These are phyloP conservation scores for Xiphophorus birchmanni DNA, from an alignment of 2,797 vertebrate genomes.

Conservation along the genomic window DNA sequence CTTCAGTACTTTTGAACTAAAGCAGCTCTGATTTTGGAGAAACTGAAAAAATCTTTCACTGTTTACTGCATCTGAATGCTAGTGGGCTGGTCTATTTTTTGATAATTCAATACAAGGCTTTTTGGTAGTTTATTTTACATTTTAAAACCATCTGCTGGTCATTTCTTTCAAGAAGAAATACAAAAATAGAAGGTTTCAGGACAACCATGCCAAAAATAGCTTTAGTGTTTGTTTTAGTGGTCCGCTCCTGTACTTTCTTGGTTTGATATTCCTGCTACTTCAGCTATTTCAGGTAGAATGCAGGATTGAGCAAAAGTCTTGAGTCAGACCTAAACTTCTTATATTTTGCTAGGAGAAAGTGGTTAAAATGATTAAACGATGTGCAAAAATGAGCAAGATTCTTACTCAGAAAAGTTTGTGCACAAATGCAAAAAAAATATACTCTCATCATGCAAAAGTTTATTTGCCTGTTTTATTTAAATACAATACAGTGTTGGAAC, in stretches of 20 bases:
- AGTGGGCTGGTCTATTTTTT: slow-evolving; percentile 50
- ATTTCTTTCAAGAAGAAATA: slow-evolving; percentile 13
- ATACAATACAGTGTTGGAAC: no score
- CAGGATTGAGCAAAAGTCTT: neutral
- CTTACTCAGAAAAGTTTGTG: neutral
- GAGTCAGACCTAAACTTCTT: neutral
- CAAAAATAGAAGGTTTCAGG: neutral
- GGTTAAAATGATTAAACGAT: neutral
- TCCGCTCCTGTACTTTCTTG: neutral
- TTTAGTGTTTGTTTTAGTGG: neutral
- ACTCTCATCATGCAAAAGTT: neutral
- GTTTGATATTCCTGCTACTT: neutral
- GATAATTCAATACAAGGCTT: slow-evolving; percentile 56
- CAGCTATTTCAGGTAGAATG: neutral
- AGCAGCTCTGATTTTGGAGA: slow-evolving; percentile 43
- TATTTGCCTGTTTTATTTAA: no score
- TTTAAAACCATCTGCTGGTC: slow-evolving; percentile 39
- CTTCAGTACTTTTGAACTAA: slow-evolving; percentile 49
- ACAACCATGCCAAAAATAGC: neutral
- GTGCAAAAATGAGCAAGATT: neutral
- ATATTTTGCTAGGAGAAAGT: neutral
- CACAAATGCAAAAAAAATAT: neutral
- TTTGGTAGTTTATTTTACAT: slow-evolving; percentile 59
- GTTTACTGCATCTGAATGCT: slow-evolving; percentile 47
- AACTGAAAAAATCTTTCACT: slow-evolving; percentile 36